Percentiles rank a stretch among this genome's conserved stretches.
Evolutionary conservation across 2,888 invertebrate species (phyloP).

Genomic region (Ophonus ardosiacus): DNA sequence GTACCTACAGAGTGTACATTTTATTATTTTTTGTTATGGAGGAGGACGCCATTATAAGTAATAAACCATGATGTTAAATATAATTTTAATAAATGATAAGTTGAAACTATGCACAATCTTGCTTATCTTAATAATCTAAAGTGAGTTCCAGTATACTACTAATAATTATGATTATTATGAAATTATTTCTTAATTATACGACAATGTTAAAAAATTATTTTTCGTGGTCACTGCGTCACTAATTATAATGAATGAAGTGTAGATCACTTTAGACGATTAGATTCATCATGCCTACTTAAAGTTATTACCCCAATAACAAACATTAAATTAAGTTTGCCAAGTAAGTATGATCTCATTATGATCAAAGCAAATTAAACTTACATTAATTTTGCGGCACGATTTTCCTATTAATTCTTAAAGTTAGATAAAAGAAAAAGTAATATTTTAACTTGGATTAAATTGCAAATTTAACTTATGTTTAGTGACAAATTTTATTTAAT

Average conservation of each 20-base stretch:
- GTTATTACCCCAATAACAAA: slow-evolving; percentile 18
- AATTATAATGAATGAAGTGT: background rate
- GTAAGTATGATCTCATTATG: slow-evolving; percentile 18
- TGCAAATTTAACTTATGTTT: no score
- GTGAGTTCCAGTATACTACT: no score
- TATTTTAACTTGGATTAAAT: no score
- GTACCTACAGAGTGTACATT: no score
- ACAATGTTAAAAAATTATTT: background rate
- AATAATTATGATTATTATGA: no score
- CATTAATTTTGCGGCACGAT: background rate
- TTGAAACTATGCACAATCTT: no score
- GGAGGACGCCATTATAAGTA: no score
- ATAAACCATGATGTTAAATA: no score
- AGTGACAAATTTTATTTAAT: no score
- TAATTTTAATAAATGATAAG: no score
- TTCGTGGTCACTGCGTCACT: background rate
- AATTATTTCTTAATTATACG: background rate
- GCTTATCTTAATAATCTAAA: no score
- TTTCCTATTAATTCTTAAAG: background rate
- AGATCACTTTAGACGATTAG: slow-evolving; percentile 15
- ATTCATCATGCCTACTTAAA: slow-evolving; percentile 19
- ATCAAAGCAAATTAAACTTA: background rate
- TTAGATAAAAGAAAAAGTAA: background rate
- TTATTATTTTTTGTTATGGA: no score
- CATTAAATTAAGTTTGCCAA: slow-evolving; percentile 33